Evolutionary conservation across 2,888 invertebrate species (phyloP).

Genomic region (Spatulosminthurus flaviceps): DNA sequence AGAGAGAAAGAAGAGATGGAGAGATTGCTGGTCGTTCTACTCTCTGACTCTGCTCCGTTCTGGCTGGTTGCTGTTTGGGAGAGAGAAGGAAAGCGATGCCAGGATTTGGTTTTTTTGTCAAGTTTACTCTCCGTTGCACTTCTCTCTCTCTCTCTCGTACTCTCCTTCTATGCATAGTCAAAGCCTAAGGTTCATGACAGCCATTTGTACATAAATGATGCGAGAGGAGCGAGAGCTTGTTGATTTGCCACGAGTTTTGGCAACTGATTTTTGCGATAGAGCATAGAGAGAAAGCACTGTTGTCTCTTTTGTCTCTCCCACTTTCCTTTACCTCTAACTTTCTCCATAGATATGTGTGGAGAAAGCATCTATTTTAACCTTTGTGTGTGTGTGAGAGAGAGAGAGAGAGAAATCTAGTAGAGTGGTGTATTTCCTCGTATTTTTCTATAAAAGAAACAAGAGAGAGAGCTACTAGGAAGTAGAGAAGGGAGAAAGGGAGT

Average conservation of each 20-base stretch:
- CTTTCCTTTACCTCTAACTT: neutral
- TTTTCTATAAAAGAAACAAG: too few species aligned
- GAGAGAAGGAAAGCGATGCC: constrained; percentile 36
- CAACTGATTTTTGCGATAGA: constrained; percentile 24
- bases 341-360: too few species aligned
- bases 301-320: constrained; percentile 1
- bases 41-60: constrained; percentile 3
- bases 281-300: neutral
- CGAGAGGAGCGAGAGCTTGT: constrained; percentile 25
- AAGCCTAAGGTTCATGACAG: neutral
- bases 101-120: constrained; percentile 41
- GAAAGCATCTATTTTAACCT: too few species aligned
- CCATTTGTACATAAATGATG: constrained; percentile 7
- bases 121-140: constrained; percentile 42
- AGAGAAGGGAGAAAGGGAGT: too few species aligned
- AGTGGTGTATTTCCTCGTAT: too few species aligned
- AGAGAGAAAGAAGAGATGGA: neutral
- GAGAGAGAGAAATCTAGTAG: too few species aligned
- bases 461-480: too few species aligned
- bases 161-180: neutral
- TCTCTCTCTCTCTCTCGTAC: neutral
- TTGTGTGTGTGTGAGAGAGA: too few species aligned
- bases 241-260: constrained; percentile 41
- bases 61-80: constrained; percentile 25
- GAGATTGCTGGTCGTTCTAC: neutral